These are phyloP conservation scores for Drosophila cognata DNA, from an alignment of 2,888 invertebrate species.

Conservation along the genomic window DNA sequence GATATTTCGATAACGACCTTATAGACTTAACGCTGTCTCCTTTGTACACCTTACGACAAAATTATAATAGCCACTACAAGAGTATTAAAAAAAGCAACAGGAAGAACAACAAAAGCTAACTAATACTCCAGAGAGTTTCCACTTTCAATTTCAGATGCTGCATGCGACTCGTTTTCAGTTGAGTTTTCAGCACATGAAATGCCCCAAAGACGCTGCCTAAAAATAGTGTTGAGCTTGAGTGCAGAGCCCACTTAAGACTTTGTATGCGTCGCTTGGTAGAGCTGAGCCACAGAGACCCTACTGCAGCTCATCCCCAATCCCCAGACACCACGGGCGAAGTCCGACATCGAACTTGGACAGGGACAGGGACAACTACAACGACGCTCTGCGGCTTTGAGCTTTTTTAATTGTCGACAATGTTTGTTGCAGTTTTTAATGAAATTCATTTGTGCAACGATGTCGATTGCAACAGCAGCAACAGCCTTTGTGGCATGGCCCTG, in stretches of 20 bases:
- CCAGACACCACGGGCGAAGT: constrained; percentile 35
- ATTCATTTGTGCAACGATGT: constrained; percentile 71
- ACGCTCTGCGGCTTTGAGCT: constrained; percentile 61
- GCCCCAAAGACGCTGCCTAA: constrained; percentile 55
- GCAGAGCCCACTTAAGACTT: constrained; percentile 58
- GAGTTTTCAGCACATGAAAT: constrained; percentile 38
- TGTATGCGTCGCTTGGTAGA: constrained; percentile 37
- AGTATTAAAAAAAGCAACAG: constrained; percentile 2
- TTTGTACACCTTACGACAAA: background rate
- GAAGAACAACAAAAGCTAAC: constrained; percentile 24
- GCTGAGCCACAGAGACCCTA: constrained; percentile 12
- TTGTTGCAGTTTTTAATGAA: constrained; percentile 79
- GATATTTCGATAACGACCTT: background rate
- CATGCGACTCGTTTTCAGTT: constrained; percentile 49
- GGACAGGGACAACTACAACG: constrained; percentile 26
- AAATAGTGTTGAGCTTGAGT: constrained; percentile 59
- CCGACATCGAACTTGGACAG: constrained; percentile 28
- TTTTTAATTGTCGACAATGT: constrained; percentile 81
- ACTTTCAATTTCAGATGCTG: constrained; percentile 79
- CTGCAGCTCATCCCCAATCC: constrained; percentile 66
- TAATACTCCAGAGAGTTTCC: constrained; percentile 80
- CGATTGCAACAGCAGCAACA: constrained; percentile 45
- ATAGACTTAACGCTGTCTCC: background rate
- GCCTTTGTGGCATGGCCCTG: constrained; percentile 45
- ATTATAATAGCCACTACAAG: background rate